Evolutionary conservation across 2,888 invertebrate genomes (phyloP).

Genomic region (Sepiola atlantica): DNA sequence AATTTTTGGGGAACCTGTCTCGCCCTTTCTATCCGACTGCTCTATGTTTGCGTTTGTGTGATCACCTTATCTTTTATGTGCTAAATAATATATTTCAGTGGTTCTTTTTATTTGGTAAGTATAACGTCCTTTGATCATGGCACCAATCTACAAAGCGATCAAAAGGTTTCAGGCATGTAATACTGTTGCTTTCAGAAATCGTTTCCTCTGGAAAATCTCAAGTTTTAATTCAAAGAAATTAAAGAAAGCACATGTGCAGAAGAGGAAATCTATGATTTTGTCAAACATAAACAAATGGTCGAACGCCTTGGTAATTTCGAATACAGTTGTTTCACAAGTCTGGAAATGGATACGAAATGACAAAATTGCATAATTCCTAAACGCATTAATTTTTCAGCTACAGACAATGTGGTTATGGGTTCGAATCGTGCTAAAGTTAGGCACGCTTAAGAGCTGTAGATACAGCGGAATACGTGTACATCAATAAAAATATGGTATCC

Average conservation of each 20-base stretch:
- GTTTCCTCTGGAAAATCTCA: background rate
- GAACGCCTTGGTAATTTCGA: background rate
- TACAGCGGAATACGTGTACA: too few species aligned
- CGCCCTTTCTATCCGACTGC: background rate
- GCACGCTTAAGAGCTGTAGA: too few species aligned
- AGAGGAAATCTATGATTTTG: background rate
- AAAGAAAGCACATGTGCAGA: background rate
- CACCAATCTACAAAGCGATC: background rate
- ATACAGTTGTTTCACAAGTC: too few species aligned
- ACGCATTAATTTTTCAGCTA: too few species aligned
- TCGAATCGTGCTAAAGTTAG: too few species aligned
- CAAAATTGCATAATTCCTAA: too few species aligned
- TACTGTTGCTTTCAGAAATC: background rate
- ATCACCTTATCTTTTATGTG: slow-evolving; percentile 7
- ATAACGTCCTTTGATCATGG: background rate
- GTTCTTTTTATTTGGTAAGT: background rate
- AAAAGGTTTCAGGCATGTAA: background rate
- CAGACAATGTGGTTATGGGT: too few species aligned
- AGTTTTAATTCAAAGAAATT: background rate
- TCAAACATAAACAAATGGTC: background rate
- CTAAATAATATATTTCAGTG: background rate
- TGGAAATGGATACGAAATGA: too few species aligned
- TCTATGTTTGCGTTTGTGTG: background rate
- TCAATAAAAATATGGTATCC: too few species aligned
- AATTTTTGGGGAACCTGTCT: background rate